Evolutionary conservation across 2,888 invertebrate species (phyloP).

Genomic region (Sepioteuthis lessoniana): DNA sequence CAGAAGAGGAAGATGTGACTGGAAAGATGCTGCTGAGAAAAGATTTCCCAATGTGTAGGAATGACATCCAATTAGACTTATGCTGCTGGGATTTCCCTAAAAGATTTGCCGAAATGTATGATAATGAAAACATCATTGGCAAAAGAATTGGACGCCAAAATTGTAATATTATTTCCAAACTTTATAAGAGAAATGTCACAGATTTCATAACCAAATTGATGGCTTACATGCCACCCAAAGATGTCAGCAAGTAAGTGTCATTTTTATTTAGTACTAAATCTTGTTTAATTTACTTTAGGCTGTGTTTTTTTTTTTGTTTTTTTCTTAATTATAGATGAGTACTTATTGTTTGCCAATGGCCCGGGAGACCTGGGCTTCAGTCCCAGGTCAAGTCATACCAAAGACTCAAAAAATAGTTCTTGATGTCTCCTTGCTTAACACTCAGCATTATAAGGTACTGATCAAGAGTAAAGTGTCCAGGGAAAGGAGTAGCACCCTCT

Average conservation of each 20-base stretch:
- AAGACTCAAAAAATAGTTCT: too few relatives aligned
- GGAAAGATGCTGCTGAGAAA: neutral
- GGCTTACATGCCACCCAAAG: neutral
- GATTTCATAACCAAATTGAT: neutral
- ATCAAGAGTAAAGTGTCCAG: too few relatives aligned
- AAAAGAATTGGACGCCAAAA: neutral
- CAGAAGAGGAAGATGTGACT: constrained; percentile 38
- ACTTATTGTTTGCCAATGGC: too few relatives aligned
- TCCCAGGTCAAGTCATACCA: too few relatives aligned
- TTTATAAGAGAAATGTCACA: neutral
- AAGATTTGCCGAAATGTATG: neutral
- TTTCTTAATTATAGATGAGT: too few relatives aligned
- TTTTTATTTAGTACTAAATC: neutral
- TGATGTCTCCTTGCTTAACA: too few relatives aligned
- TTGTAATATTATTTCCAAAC: constrained; percentile 25
- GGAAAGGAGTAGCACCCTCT: too few relatives aligned
- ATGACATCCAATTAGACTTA: neutral
- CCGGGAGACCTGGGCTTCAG: too few relatives aligned
- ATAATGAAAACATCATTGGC: constrained; percentile 37
- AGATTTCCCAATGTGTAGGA: neutral
- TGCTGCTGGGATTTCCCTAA: neutral
- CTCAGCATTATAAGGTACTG: too few relatives aligned
- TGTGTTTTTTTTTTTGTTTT: too few relatives aligned
- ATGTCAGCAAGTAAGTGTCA: neutral
- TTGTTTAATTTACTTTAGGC: neutral